Evolutionary conservation across 2,113 vertebrate genomes (phyloP), one percentile per base, ranked within the genome.

Genomic region (Tachuris rubrigastra): DNA sequence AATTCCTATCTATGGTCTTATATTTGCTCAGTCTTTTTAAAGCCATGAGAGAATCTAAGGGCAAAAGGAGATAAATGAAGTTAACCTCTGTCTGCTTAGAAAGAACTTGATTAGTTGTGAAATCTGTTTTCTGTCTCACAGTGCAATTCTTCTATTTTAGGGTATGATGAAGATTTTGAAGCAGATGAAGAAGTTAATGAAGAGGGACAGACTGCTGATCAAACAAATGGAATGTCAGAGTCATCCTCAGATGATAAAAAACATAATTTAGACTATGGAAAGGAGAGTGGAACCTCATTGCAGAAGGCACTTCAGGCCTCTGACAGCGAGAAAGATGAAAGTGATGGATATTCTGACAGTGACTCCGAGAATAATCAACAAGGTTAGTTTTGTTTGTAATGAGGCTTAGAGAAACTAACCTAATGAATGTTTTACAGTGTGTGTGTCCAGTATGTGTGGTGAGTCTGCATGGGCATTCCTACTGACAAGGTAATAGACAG

Each of bases 161-260:
- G 98, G 77, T 99, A 99, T 71, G 98, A 99, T 83, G 99, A 99
- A 96, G 99, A 99, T 98, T 99, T 99, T 98, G 99, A 99, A 98
- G 98, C 91, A 85, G 99, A 99, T 21, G 98, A 98, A 52, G 98
- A 98, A 89, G 52, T 72, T 89, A 95, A 96, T 62, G 94, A 98
- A 89, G 92, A 97, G 90, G 96, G 89, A 95, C 94, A 92, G 87
- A 78, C 46, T 41, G 68, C 75, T 92, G 95, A 96, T 87, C 95
- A 96, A 87, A 94, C 77, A 86, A 96, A 97, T 69, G 94, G 92
- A 96, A 97, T 84, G 86, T 96, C 97, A 67, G 86, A 97, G 60
- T 97, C 98, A 89, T 85, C 97, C 47, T 91, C 79, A 17, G 87
- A 88, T 74, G 96, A 96, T 87, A 98, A 96, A 92, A 97, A 89